Evolutionary conservation across 2,113 vertebrate genomes (phyloP).

Genomic region (Myotis yumanensis): DNA sequence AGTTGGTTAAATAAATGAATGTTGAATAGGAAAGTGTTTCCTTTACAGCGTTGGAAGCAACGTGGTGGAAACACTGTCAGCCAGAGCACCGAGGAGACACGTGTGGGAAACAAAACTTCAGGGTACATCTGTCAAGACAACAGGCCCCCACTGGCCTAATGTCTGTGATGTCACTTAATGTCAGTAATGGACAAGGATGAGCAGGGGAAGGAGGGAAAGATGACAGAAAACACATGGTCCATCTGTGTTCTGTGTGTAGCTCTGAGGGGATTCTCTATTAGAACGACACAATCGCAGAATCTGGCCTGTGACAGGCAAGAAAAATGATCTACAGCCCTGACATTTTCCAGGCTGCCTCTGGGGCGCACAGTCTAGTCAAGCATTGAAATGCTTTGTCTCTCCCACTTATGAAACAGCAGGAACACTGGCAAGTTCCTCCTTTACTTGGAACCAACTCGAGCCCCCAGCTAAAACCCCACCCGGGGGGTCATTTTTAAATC

Average conservation of each 20-base stretch:
- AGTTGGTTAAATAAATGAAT: conserved; percentile 1
- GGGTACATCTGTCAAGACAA: conserved; percentile 17
- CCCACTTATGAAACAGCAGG: conserved; percentile 29
- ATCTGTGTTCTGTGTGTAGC: background rate
- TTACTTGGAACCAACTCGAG: background rate
- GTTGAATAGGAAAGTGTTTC: background rate
- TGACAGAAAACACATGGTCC: conserved; percentile 17
- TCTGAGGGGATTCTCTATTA: conserved; percentile 34
- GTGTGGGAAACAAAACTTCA: background rate
- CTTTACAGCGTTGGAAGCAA: conserved; percentile 2
- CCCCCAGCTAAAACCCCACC: background rate
- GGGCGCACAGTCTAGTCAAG: background rate
- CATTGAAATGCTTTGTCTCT: background rate
- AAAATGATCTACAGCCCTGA: background rate
- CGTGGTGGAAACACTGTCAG: conserved; percentile 27
- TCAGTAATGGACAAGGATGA: conserved; percentile 57
- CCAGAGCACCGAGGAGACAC: conserved; percentile 16
- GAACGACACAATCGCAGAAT: background rate
- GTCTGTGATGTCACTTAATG: conserved; percentile 56
- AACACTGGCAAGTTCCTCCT: conserved; percentile 28
- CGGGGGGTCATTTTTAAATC: background rate
- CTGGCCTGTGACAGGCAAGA: conserved; percentile 37
- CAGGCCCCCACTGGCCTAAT: background rate
- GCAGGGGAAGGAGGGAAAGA: conserved; percentile 7
- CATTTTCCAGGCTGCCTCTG: conserved; percentile 41